These are phyloP conservation scores for Colletes latitarsis DNA, from an alignment of 1,140 invertebrate genomes.

Conservation along the genomic window DNA sequence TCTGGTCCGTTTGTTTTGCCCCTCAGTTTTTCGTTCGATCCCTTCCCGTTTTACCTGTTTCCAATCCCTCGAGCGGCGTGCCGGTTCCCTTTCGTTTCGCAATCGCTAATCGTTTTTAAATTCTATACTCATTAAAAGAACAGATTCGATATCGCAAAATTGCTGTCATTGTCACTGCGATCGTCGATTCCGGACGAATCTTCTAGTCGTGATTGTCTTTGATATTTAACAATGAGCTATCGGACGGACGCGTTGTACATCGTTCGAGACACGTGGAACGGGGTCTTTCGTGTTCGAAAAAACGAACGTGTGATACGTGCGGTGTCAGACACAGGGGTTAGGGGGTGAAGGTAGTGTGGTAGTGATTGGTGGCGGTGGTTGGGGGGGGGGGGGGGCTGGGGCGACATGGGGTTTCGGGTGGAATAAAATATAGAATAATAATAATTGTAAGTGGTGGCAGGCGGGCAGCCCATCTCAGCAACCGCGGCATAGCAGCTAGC, in stretches of 20 bases:
- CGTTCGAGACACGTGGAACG: conserved; percentile 25
- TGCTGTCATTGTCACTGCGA: conserved; percentile 67
- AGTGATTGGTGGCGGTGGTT: conserved; percentile 2
- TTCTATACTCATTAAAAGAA: background rate
- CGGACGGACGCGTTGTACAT: conserved; percentile 21
- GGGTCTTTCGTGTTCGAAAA: conserved; percentile 46
- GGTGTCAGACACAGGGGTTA: conserved; percentile 52
- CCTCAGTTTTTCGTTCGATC: conserved; percentile 5
- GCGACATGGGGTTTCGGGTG: conserved; percentile 39
- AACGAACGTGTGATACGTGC: conserved; percentile 65
- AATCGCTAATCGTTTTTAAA: conserved; percentile 27
- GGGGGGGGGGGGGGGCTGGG: conserved; percentile 5
- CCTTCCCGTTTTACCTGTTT: conserved; percentile 26
- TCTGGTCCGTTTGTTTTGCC: background rate
- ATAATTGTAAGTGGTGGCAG: conserved; percentile 77
- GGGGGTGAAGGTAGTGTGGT: conserved; percentile 31
- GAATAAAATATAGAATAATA: conserved; percentile 61
- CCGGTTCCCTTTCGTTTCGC: conserved; percentile 23
- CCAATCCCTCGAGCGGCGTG: conserved; percentile 19
- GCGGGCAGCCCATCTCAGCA: conserved; percentile 77
- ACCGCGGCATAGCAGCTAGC: conserved; percentile 78
- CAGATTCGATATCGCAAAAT: conserved; percentile 19
- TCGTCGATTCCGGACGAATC: conserved; percentile 56
- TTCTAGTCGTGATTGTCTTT: background rate
- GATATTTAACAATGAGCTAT: background rate